These are phyloP conservation scores for Cylindroiulus punctatus DNA, from an alignment of 2,888 invertebrate genomes.

Conservation along the genomic window DNA sequence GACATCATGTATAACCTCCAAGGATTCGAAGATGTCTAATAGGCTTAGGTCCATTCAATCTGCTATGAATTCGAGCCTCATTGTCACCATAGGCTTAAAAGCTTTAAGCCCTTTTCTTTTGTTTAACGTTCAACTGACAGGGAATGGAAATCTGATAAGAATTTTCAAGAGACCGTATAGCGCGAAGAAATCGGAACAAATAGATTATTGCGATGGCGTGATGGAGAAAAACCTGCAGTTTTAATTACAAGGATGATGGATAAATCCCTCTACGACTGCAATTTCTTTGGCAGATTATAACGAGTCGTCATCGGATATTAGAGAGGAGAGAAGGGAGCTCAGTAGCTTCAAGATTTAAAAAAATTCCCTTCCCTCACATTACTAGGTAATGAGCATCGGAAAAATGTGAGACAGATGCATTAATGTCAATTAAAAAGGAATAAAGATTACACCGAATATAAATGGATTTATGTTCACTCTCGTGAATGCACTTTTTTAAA, in stretches of 20 bases:
- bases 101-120: conserved; percentile 34
- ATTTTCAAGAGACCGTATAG: conserved; percentile 25
- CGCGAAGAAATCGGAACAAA: conserved; percentile 41
- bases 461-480: conserved; percentile 1
- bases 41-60: conserved; percentile 35
- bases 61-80: conserved; percentile 15
- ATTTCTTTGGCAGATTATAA: conserved; percentile 20
- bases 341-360: not conserved
- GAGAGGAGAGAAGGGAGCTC: not conserved
- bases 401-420: conserved; percentile 3
- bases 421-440: conserved; percentile 38
- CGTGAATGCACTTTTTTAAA: not conserved
- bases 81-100: conserved; percentile 39
- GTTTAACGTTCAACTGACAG: conserved; percentile 43
- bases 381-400: not conserved
- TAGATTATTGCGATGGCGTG: conserved; percentile 42
- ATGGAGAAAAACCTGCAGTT: not conserved
- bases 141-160: conserved; percentile 47
- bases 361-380: not conserved
- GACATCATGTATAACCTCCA: not conserved
- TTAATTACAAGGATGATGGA: conserved; percentile 45
- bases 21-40: not conserved
- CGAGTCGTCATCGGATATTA: conserved; percentile 29
- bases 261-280: conserved; percentile 27
- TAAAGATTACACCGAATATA: not conserved